These are phyloP conservation scores for Dysidea cf. avara DNA, from an alignment of 37 sponge, comb jelly and placozoan genomes.

Conservation along the genomic window DNA sequence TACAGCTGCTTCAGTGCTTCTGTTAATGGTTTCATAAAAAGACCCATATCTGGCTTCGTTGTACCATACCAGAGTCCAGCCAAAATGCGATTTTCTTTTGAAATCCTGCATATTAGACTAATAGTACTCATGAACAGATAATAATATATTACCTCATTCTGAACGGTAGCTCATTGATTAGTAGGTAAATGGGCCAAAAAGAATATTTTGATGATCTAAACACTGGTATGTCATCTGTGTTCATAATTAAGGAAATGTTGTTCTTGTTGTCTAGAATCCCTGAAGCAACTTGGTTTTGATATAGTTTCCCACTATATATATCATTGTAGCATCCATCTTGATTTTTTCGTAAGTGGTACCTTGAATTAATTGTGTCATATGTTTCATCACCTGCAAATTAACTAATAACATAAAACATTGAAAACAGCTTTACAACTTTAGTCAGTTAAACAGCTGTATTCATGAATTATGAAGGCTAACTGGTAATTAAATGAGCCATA, in stretches of 20 bases:
- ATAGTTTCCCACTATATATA: slow-evolving; percentile 33
- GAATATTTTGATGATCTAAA: slow-evolving; percentile 42
- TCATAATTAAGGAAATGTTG: slow-evolving; percentile 22
- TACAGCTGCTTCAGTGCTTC: slow-evolving; percentile 28
- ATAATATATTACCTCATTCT: slow-evolving; percentile 18
- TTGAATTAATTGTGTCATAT: too few relatives aligned
- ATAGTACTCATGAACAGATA: not conserved
- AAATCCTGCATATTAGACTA: slow-evolving; percentile 20
- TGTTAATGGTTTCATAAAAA: slow-evolving; percentile 40
- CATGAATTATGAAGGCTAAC: too few relatives aligned
- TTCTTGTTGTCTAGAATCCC: slow-evolving; percentile 22
- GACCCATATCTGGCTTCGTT: slow-evolving; percentile 52
- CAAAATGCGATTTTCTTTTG: slow-evolving; percentile 33
- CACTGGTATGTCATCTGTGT: slow-evolving; percentile 49
- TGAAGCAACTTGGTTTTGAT: slow-evolving; percentile 12
- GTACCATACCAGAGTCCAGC: slow-evolving; percentile 59
- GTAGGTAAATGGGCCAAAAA: slow-evolving; percentile 46
- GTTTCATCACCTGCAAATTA: slow-evolving; percentile 6
- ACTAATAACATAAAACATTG: too few relatives aligned
- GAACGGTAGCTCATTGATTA: slow-evolving; percentile 45
- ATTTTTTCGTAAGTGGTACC: too few relatives aligned
- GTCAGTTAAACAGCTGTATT: too few relatives aligned
- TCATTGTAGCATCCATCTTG: not conserved
- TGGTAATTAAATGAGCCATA: too few relatives aligned
- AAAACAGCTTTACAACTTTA: too few relatives aligned